These are phyloP conservation scores for Brachionus calyciflorus DNA, from an alignment of 1,140 invertebrate species.

Conservation along the genomic window DNA sequence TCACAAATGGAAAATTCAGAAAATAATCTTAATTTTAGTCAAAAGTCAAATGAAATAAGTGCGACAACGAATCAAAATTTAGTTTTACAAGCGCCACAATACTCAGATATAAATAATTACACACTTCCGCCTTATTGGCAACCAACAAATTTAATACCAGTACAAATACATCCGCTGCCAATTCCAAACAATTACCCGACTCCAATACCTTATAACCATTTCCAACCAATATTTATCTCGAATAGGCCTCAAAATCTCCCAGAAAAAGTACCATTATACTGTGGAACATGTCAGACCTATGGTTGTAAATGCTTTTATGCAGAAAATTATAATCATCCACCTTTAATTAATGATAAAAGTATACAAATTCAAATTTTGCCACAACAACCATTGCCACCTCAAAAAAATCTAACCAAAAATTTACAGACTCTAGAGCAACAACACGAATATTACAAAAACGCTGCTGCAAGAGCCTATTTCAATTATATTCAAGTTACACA, in stretches of 20 bases:
- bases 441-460: slow-evolving; percentile 15
- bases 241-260: neutral
- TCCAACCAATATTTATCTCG: neutral
- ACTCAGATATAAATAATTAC: too few relatives aligned
- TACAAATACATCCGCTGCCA: too few relatives aligned
- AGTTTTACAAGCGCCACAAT: too few relatives aligned
- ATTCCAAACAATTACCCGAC: neutral
- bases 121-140: too few relatives aligned
- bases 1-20: too few relatives aligned
- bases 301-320: slow-evolving; percentile 11
- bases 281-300: slow-evolving; percentile 1
- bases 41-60: too few relatives aligned
- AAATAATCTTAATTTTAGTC: too few relatives aligned
- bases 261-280: slow-evolving; percentile 1
- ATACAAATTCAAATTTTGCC: neutral
- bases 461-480: neutral
- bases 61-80: too few relatives aligned
- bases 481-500: slow-evolving; percentile 4
- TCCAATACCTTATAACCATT: neutral
- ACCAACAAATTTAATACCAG: too few relatives aligned
- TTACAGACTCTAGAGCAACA: slow-evolving; percentile 11
- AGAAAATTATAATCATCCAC: neutral
- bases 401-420: neutral
- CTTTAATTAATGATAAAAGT: neutral
- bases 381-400: too few relatives aligned